Percentiles rank a stretch among this genome's conserved stretches.
These are phyloP conservation scores for Drosophila insularis DNA, from an alignment of 1,140 invertebrate genomes.

Conservation along the genomic window DNA sequence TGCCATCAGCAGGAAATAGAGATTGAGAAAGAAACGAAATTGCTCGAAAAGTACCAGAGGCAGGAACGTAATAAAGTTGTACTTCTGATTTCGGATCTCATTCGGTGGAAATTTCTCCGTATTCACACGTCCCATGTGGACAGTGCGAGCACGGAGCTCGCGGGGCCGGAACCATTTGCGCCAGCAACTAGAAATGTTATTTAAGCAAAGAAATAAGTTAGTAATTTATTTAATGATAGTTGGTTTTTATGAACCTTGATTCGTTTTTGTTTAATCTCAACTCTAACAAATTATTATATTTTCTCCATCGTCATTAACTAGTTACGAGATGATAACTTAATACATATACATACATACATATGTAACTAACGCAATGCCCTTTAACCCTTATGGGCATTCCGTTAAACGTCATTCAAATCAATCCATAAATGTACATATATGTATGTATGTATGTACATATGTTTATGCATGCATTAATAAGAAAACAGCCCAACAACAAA, in stretches of 20 bases:
- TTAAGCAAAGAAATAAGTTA: not conserved
- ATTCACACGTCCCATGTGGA: slow-evolving; percentile 85
- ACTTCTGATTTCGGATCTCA: slow-evolving; percentile 99
- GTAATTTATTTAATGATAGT: not conserved
- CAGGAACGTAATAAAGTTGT: slow-evolving; percentile 98
- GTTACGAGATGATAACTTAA: too few species aligned
- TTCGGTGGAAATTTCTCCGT: slow-evolving; percentile 95
- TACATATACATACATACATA: too few species aligned
- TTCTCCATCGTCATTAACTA: too few species aligned
- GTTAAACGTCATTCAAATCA: too few species aligned
- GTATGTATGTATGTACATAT: not conserved
- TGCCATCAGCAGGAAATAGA: slow-evolving; percentile 99
- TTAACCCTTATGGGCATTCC: too few species aligned
- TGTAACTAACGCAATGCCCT: too few species aligned
- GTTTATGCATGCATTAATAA: too few species aligned
- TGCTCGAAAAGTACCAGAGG: slow-evolving; percentile 99
- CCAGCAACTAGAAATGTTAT: slow-evolving; percentile 85
- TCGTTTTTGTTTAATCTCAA: too few species aligned
- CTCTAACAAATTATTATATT: too few species aligned
- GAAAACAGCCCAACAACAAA: not conserved
- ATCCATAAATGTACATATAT: not conserved
- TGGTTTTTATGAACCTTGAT: too few species aligned
- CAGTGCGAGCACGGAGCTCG: slow-evolving; percentile 86
- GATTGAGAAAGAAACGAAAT: slow-evolving; percentile 99
- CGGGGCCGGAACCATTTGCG: slow-evolving; percentile 87